Conservation (phyloP, 2,797 vertebrate genomes). For the Halcyon chelicuti region DNA sequence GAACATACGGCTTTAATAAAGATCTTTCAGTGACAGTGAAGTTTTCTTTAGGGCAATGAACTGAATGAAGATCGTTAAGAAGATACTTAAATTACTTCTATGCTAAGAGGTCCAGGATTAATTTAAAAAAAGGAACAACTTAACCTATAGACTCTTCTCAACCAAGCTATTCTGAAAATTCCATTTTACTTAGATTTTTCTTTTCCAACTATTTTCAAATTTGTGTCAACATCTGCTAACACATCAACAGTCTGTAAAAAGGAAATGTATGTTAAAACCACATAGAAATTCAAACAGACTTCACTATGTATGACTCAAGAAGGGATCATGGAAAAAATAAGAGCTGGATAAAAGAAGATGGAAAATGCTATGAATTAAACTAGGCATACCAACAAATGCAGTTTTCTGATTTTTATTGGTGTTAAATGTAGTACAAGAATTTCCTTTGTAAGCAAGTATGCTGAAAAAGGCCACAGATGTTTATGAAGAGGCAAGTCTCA, state of each 20-base stretch:
- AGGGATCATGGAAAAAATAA: conserved; percentile 17
- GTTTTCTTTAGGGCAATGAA: background rate
- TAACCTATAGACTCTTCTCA: background rate
- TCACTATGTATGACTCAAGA: conserved; percentile 11
- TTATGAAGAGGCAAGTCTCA: background rate
- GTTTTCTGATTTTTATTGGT: conserved; percentile 41
- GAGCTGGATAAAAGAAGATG: conserved; percentile 26
- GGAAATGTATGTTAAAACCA: conserved; percentile 52
- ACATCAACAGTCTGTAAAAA: conserved; percentile 42
- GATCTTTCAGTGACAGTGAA: background rate
- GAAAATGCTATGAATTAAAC: conserved; percentile 51
- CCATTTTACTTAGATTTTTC: conserved; percentile 32
- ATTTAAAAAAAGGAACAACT: background rate
- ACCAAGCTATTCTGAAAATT: conserved; percentile 39
- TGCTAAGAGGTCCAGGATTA: background rate
- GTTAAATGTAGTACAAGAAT: background rate
- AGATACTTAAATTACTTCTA: conserved; percentile 11
- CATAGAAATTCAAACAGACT: conserved; percentile 47
- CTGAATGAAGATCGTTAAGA: background rate
- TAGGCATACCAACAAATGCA: conserved; percentile 15
- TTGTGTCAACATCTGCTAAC: conserved; percentile 40
- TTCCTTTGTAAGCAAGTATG: background rate
- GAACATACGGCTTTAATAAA: background rate
- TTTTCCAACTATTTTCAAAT: conserved; percentile 46
- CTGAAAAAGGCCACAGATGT: background rate